Percentiles rank a stretch among this genome's conserved stretches.
These are phyloP conservation scores for Achlya flavicornis DNA, from an alignment of 2,888 invertebrate genomes.

Conservation along the genomic window DNA sequence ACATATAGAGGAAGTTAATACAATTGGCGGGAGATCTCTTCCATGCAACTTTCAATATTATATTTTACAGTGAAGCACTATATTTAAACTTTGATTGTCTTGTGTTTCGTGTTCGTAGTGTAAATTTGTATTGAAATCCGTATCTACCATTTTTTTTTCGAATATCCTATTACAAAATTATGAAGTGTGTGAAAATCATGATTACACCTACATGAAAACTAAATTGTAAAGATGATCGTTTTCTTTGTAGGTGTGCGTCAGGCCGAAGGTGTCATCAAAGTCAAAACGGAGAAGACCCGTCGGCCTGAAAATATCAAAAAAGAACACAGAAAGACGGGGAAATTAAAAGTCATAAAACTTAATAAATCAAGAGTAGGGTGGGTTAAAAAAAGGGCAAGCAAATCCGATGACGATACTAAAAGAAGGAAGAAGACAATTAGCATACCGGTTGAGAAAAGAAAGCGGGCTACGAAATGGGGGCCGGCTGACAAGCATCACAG, in stretches of 20 bases:
- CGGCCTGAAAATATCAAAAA: slow-evolving; percentile 4
- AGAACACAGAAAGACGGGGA: slow-evolving; percentile 4
- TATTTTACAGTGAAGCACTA: too few species aligned
- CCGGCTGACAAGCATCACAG: slow-evolving; percentile 9
- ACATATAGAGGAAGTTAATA: too few species aligned
- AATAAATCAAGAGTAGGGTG: slow-evolving; percentile 2
- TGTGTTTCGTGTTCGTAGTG: background rate
- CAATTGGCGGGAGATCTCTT: too few species aligned
- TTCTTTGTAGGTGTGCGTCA: slow-evolving; percentile 27
- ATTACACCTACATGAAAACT: slow-evolving; percentile 9
- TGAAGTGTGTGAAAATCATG: too few species aligned
- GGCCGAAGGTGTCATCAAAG: slow-evolving; percentile 14
- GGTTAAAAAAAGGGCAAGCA: slow-evolving; percentile 5
- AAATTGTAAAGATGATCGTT: slow-evolving; percentile 14
- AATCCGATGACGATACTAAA: background rate
- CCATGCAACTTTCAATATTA: too few species aligned
- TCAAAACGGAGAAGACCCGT: slow-evolving; percentile 13
- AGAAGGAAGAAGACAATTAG: slow-evolving; percentile 2
- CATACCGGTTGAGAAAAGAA: slow-evolving; percentile 6
- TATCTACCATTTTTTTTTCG: too few species aligned
- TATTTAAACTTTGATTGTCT: background rate
- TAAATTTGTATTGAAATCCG: too few species aligned
- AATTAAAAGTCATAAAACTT: slow-evolving; percentile 7
- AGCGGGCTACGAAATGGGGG: background rate
- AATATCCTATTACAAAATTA: too few species aligned